These are phyloP conservation scores for Mastomys coucha DNA, from an alignment of 2,113 vertebrate species.

Conservation along the genomic window DNA sequence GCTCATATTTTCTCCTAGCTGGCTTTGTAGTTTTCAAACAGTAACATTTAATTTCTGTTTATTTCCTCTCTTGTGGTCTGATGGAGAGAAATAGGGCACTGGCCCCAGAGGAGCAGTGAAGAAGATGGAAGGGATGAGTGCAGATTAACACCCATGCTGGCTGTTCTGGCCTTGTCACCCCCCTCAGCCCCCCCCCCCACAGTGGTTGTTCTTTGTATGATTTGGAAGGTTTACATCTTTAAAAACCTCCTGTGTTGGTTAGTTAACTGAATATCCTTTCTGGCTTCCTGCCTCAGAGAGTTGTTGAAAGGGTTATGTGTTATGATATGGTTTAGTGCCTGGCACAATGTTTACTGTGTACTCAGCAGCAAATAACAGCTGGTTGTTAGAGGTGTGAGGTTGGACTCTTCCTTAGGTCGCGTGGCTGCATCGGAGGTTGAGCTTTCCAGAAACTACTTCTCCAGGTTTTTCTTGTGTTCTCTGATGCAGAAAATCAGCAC, in stretches of 20 bases:
- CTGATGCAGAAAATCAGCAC: constrained; percentile 48
- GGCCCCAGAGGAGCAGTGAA: constrained; percentile 46
- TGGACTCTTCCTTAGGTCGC: constrained; percentile 35
- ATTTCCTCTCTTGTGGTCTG: constrained; percentile 71
- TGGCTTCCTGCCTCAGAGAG: constrained; percentile 21
- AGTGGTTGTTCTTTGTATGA: constrained; percentile 21
- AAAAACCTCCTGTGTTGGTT: constrained; percentile 25
- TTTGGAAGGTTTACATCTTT: constrained; percentile 40
- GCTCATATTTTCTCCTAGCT: constrained; percentile 36
- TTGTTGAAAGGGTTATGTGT: constrained; percentile 70
- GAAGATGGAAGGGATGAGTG: neutral
- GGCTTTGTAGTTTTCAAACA: constrained; percentile 25
- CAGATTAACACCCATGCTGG: neutral
- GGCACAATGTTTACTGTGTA: constrained; percentile 40
- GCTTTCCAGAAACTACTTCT: constrained; percentile 36
- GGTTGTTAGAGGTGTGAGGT: constrained; percentile 31
- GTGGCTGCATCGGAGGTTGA: constrained; percentile 38
- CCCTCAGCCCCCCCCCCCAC: too few relatives aligned
- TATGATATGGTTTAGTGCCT: constrained; percentile 62
- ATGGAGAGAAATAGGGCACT: constrained; percentile 57
- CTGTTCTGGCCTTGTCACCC: neutral
- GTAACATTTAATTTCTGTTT: constrained; percentile 56
- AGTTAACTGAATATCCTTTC: constrained; percentile 48
- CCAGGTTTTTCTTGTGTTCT: constrained; percentile 14
- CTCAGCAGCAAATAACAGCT: constrained; percentile 27